phyloP scores from a whole-genome alignment of 2,888 invertebrate genomes.

The Peribatodes rhomboidaria region DNA sequence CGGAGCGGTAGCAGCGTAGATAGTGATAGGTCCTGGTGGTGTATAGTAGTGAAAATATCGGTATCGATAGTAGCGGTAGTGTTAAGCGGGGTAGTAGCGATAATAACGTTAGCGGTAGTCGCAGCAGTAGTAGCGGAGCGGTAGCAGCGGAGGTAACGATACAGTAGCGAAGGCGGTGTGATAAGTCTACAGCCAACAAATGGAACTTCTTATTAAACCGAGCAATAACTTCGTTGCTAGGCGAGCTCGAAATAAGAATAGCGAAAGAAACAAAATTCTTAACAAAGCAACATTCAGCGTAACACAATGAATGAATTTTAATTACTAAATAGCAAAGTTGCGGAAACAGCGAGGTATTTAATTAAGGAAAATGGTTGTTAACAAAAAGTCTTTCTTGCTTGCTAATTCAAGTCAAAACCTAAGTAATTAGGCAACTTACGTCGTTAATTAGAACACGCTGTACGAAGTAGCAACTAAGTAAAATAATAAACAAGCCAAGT shows the following conservation, averaged over 20 bases:
- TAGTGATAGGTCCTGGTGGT: too few species aligned
- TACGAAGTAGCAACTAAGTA: background rate
- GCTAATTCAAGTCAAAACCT: slow-evolving; percentile 27
- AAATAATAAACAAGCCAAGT: too few species aligned
- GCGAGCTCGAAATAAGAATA: slow-evolving; percentile 1
- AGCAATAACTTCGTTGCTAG: background rate
- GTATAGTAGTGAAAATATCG: too few species aligned
- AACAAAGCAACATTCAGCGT: slow-evolving; percentile 25
- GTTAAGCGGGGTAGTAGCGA: too few species aligned
- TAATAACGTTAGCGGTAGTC: too few species aligned
- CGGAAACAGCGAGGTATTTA: slow-evolving; percentile 44
- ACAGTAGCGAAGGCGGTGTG: too few species aligned
- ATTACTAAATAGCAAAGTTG: slow-evolving; percentile 39
- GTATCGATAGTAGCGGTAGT: too few species aligned
- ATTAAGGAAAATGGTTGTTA: slow-evolving; percentile 49
- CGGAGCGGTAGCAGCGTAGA: too few species aligned
- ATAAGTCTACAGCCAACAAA: too few species aligned
- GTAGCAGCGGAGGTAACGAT: too few species aligned
- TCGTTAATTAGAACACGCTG: slow-evolving; percentile 10
- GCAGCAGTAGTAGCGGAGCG: too few species aligned
- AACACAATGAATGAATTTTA: slow-evolving; percentile 37
- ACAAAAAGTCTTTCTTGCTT: slow-evolving; percentile 48
- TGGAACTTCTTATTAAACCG: background rate
- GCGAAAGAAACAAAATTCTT: slow-evolving; percentile 14
- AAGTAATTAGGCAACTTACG: slow-evolving; percentile 23